Base-by-base conservation (phyloP, 2,888 invertebrate species). In the Drosophila kokeensis region DNA sequence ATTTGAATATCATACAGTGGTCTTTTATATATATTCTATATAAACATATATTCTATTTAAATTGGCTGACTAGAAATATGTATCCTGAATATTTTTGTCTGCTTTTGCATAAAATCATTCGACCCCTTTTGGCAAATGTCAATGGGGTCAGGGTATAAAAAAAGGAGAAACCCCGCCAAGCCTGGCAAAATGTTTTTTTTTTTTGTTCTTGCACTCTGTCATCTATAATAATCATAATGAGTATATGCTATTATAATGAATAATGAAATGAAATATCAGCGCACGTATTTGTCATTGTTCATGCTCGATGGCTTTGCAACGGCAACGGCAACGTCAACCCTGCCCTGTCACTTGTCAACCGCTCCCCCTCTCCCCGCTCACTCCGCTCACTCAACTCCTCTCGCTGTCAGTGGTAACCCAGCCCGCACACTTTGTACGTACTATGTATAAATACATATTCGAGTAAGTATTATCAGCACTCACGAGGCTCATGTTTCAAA, bases 401-500 rank as follows among this genome's bases (percentile, higher is more conserved):
- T 21, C 7, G 4, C 48, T 30, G 24, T 13, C 55, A 42, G 13
- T 36, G 42, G 49, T 50, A 45, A 36, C 42, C 15, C 52, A 42
- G 60, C 79, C 74, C 65, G 69, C 60, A 76, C 42, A 62, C 62
- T 54, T 29, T 29, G n/a, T 42, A 52, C 30, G 45, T 48, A 27
- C 24, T 45, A 18, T 63, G 27, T 70, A 21, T 45, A 21, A 18
- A 60, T 49, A 42, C 34, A 42, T 54, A 53, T 49, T 42, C 15
- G 71, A 48, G 67, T 34, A 21, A 62, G 49, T 73, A 80, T 74
- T 85, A 87, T 79, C 82, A 73, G 89, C 87, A 75, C 85, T 87
- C 89, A 89, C 80, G 85, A 71, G 74, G 82, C 85, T 89, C 89
- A 82, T 82, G 89, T 85, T 85, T 85, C 87, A 73, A 77, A 71